Percentiles rank a stretch among this genome's conserved stretches.
These are phyloP conservation scores for Cromileptes altivelis DNA, from an alignment of 2,113 vertebrate genomes.

Conservation along the genomic window DNA sequence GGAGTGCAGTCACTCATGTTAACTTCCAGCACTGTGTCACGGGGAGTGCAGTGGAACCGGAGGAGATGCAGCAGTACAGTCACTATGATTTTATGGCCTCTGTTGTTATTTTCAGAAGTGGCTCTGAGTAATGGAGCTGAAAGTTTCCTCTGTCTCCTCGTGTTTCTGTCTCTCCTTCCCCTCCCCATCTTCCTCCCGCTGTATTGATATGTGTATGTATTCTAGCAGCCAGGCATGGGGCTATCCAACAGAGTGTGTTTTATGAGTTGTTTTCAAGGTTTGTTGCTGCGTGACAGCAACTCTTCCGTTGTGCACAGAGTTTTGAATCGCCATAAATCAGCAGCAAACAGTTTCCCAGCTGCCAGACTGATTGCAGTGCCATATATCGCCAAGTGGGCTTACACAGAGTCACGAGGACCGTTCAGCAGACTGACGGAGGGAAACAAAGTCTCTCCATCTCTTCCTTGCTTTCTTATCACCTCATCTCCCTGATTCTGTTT, in stretches of 20 bases:
- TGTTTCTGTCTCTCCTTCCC: neutral
- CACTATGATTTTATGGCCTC: constrained; percentile 22
- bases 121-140: neutral
- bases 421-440: constrained; percentile 8
- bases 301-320: constrained; percentile 42
- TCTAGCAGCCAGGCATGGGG: constrained; percentile 29
- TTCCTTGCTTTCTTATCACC: constrained; percentile 19
- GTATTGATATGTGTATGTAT: constrained; percentile 9
- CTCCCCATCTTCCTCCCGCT: constrained; percentile 1
- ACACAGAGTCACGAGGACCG: constrained; percentile 19
- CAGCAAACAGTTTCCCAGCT: constrained; percentile 50
- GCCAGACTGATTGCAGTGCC: constrained; percentile 52
- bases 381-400: constrained; percentile 44
- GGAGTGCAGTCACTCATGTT: constrained; percentile 28
- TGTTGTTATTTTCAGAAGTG: constrained; percentile 45
- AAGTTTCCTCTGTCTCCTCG: neutral
- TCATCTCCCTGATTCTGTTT: constrained; percentile 9
- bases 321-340: constrained; percentile 68
- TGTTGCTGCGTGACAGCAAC: constrained; percentile 62
- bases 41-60: constrained; percentile 12
- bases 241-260: constrained; percentile 28
- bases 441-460: constrained; percentile 13
- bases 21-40: constrained; percentile 28
- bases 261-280: constrained; percentile 47
- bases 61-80: constrained; percentile 25